Base-by-base conservation (phyloP, 1,140 invertebrate genomes). In the Triops longicaudatus region DNA sequence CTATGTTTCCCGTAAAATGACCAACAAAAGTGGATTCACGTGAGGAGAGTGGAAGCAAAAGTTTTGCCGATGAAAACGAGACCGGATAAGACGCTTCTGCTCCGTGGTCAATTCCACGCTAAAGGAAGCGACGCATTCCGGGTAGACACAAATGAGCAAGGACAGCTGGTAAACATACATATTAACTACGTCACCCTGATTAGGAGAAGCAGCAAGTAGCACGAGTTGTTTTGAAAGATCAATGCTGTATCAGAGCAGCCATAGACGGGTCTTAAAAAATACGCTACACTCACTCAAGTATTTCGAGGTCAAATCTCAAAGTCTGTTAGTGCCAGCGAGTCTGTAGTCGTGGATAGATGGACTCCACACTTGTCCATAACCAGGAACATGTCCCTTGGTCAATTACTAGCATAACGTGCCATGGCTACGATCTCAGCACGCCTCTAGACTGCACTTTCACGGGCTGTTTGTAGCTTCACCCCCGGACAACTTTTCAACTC, bases 331-430 rank as follows among this genome's bases (percentile, higher is more conserved):
- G 50, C 50, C 50, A 63, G 50, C 10, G 50, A 63, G 50, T 63
- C 50, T 22, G 17, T 63, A 63, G 17, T 63, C 50, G 50, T 22
- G 50, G 50, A 63, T 63, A n/a, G 50, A 63, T 63, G 14, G 50
- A n/a, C 50, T 63, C 50, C 22, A 17, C 50, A 63, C 50, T 63
- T 63, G 50, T 63, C 50, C 50, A 22, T 63, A 63, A 63, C 50
- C 50, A 22, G 17, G 6, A 63, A 63, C 50, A 14, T 63, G 50
- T 63, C 50, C 22, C 50, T 14, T 63, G 50, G 50, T 63, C 50
- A 63, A 63, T 63, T 63, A 63, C 50, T n/a, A 63, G 50, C 17
- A 63, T 63, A 63, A 63, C 17, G 14, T 63, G 14, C 50, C 50
- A 63, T 63, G 22, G 50, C 50, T 63, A 9, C 50, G 10, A 63